A percentile compares a stretch with the other conserved stretches of the same genome.
Conservation (phyloP, 2,797 vertebrate genomes). For the Sarcoramphus papa region DNA sequence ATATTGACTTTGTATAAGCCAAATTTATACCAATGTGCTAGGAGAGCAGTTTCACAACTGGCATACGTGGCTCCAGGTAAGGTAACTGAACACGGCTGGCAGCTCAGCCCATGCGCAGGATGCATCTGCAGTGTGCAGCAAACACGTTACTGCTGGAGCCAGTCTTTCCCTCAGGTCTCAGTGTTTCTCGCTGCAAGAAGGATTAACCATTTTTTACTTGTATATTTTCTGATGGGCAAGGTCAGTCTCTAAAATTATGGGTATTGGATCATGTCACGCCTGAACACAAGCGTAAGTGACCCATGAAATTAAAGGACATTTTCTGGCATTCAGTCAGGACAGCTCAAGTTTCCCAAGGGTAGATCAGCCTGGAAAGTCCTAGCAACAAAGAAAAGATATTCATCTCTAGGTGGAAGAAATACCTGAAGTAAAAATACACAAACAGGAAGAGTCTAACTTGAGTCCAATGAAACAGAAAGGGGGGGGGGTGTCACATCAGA, state of each 20-base stretch:
- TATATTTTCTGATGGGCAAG: neutral
- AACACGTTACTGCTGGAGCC: neutral
- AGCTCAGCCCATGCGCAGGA: neutral
- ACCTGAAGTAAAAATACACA: neutral
- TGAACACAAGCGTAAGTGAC: neutral
- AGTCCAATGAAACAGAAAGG: neutral
- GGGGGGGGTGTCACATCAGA: neutral
- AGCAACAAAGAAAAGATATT: neutral
- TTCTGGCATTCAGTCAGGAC: neutral
- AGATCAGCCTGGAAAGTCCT: neutral
- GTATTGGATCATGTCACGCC: neutral
- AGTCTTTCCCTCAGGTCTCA: neutral
- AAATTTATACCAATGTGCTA: neutral
- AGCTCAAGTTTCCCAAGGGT: neutral
- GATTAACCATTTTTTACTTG: neutral
- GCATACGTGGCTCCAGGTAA: neutral
- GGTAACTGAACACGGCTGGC: neutral
- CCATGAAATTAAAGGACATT: slow-evolving; percentile 12
- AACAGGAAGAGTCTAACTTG: neutral
- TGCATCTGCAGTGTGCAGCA: accelerated
- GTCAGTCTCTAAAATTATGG: neutral
- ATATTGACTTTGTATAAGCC: neutral
- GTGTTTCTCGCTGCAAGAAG: neutral
- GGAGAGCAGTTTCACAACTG: neutral
- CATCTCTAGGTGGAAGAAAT: neutral